Evolutionary conservation across 2,113 vertebrate species (phyloP).

Genomic region (Porphyrio hochstetteri): DNA sequence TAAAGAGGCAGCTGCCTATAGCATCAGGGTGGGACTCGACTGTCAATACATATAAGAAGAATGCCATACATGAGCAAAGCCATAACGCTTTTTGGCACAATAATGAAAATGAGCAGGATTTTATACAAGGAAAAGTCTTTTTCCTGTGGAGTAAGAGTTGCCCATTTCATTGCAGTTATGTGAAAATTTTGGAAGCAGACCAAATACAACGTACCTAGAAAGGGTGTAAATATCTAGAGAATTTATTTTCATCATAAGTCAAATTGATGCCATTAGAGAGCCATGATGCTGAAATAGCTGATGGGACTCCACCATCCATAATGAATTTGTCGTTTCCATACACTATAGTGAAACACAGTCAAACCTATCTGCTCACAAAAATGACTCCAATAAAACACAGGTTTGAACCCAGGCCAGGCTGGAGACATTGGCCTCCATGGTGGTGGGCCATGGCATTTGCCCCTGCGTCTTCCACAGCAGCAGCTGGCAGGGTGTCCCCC

Average conservation of each 20-base stretch:
- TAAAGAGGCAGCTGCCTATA: neutral
- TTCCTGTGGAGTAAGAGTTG: neutral
- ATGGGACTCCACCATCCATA: neutral
- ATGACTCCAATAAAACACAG: accelerated
- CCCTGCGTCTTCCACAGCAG: neutral
- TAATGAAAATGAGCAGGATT: neutral
- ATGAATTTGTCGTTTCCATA: neutral
- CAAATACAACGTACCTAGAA: neutral
- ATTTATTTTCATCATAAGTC: neutral
- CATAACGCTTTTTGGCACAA: accelerated
- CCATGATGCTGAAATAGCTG: neutral
- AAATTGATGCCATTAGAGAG: neutral
- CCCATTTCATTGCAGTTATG: neutral
- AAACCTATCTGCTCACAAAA: neutral
- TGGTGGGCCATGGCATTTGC: accelerated
- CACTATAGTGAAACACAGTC: neutral
- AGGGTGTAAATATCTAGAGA: neutral
- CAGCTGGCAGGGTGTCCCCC: neutral
- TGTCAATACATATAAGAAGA: neutral
- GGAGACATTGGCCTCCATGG: accelerated
- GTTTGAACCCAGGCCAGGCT: neutral
- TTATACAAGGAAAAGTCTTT: neutral
- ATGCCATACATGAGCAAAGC: conserved; percentile 26
- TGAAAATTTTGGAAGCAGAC: neutral
- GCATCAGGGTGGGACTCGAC: neutral